A percentile compares a stretch with the other conserved stretches of the same genome.
These are phyloP conservation scores for Himantopus leucocephalus DNA, from an alignment of 2,113 vertebrate species.

Conservation along the genomic window DNA sequence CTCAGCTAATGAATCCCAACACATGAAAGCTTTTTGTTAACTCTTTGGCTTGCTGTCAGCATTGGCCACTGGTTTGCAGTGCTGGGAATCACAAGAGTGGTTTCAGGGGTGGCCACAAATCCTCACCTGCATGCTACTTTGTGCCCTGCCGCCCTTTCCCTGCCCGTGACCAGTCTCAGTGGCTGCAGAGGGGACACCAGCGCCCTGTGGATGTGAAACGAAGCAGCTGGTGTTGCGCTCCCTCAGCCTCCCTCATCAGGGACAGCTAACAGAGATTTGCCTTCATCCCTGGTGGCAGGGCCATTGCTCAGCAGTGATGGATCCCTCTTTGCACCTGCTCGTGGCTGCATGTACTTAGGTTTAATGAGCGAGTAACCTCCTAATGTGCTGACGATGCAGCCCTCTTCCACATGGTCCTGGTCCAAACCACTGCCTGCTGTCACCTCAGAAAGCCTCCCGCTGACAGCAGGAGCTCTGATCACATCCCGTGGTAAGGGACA, in stretches of 20 bases:
- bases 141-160: not conserved
- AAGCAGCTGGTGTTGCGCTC: not conserved
- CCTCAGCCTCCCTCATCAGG: not conserved
- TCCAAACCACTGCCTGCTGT: not conserved
- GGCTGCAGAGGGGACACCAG: not conserved
- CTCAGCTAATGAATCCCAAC: not conserved
- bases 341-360: not conserved
- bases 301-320: not conserved
- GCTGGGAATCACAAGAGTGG: not conserved
- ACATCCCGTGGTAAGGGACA: rapidly evolving
- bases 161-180: rapidly evolving
- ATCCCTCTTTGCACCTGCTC: not conserved
- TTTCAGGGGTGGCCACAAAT: not conserved
- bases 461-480: not conserved
- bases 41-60: not conserved
- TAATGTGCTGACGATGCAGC: not conserved
- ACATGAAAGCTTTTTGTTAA: not conserved
- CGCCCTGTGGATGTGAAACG: rapidly evolving
- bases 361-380: not conserved
- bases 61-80: not conserved
- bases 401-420: not conserved
- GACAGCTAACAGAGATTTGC: not conserved
- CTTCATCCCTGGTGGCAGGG: not conserved
- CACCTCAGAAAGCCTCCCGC: not conserved
- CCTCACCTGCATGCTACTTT: not conserved